Evolutionary conservation across 2,888 invertebrate genomes (phyloP).

Genomic region (Creontiades dilutus): DNA sequence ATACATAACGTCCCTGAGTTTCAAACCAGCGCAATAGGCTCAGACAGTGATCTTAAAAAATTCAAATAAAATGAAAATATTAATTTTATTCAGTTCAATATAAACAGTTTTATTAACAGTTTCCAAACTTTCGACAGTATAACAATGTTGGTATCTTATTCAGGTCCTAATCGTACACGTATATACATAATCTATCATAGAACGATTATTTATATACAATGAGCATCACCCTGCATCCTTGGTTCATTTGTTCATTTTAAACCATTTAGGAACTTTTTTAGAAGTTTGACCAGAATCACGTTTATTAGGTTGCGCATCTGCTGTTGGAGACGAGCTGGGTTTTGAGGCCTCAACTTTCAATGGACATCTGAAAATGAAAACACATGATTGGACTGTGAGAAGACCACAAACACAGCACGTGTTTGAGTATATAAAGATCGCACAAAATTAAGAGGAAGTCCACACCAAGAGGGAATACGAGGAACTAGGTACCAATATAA

Average conservation of each 20-base stretch:
- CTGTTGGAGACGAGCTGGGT: neutral
- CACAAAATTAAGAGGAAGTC: no score
- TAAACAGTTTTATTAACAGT: neutral
- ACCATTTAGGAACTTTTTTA: slow-evolving; percentile 56
- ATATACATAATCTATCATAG: neutral
- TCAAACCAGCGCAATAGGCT: no score
- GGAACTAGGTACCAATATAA: no score
- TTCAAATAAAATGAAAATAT: no score
- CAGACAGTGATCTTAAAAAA: no score
- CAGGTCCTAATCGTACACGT: neutral
- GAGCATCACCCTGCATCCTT: neutral
- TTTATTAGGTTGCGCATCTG: neutral
- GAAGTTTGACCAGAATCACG: neutral
- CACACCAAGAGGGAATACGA: no score
- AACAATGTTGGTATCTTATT: neutral
- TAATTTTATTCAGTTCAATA: neutral
- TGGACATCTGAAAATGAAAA: neutral
- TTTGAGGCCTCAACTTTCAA: neutral
- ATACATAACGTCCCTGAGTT: no score
- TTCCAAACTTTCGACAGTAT: neutral
- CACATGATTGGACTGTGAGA: no score
- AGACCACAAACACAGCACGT: no score
- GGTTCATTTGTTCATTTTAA: slow-evolving; percentile 49
- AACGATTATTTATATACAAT: no score
- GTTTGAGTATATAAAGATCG: no score